phyloP scores from a whole-genome alignment of 2,797 vertebrate genomes.

The Tympanoctomys barrerae region DNA sequence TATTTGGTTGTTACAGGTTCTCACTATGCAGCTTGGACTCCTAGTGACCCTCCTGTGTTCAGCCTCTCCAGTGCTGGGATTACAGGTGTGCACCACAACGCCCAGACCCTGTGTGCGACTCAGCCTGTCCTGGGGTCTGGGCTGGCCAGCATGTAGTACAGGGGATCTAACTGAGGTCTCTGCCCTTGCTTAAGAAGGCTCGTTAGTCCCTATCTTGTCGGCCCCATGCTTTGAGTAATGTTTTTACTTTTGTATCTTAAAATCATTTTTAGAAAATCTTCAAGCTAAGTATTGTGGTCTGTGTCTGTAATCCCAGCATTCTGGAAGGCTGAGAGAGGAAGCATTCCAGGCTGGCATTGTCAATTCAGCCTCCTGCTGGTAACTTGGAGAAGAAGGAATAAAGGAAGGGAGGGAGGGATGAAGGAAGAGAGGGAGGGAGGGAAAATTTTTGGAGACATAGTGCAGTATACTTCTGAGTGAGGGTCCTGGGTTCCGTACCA shows the following conservation, averaged over 20 bases:
- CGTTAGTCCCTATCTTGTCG: no score
- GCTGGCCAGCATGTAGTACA: no score
- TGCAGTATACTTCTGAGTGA: background rate
- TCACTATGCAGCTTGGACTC: no score
- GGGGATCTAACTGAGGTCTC: no score
- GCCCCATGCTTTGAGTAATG: background rate
- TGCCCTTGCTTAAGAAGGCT: no score
- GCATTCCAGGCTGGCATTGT: background rate
- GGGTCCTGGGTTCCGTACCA: background rate
- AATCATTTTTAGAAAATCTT: background rate
- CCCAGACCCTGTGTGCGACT: no score
- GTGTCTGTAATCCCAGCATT: background rate
- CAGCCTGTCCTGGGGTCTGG: no score
- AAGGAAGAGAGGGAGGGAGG: background rate
- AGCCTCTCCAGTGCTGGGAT: no score
- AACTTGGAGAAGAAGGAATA: background rate
- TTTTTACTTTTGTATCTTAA: background rate
- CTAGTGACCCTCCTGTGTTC: no score
- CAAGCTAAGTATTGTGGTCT: background rate
- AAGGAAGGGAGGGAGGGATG: background rate
- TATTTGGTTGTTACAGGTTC: no score
- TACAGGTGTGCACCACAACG: no score
- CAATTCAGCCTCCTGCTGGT: no score
- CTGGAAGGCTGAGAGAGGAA: background rate
- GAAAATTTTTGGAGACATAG: background rate